Conservation (phyloP, 23 tunicate species). For the Trididemnum miniatum region DNA sequence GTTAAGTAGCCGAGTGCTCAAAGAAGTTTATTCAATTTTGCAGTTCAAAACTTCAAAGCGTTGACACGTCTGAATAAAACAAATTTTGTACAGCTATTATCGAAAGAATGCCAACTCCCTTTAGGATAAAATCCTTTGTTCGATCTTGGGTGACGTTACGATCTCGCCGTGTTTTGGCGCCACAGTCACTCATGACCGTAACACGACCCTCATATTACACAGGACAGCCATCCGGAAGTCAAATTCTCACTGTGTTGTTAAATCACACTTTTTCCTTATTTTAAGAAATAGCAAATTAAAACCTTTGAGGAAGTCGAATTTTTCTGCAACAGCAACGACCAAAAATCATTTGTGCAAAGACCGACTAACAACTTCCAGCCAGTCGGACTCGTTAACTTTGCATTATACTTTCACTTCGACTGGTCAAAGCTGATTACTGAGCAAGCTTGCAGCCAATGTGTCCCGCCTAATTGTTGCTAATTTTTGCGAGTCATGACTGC, state of each 20-base stretch:
- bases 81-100: constrained; percentile 18
- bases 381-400: too few relatives aligned
- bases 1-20: background rate
- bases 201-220: background rate
- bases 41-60: background rate
- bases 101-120: constrained; percentile 6
- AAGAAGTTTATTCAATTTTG: constrained; percentile 2
- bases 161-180: background rate
- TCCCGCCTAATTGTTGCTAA: too few relatives aligned
- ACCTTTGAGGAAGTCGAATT: too few relatives aligned
- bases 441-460: too few relatives aligned
- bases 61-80: constrained; percentile 17
- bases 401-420: too few relatives aligned
- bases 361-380: too few relatives aligned
- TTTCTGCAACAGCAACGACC: too few relatives aligned
- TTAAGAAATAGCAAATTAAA: too few relatives aligned
- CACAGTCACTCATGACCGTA: constrained; percentile 7
- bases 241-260: constrained; percentile 3
- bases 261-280: too few relatives aligned
- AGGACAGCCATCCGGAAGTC: background rate
- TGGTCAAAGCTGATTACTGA: too few relatives aligned
- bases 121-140: background rate
- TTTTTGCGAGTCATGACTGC: too few relatives aligned
- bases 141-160: background rate
- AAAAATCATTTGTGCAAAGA: too few relatives aligned